These are phyloP conservation scores for Chrysemys picta DNA, from an alignment of 2,113 vertebrate genomes.

Conservation along the genomic window DNA sequence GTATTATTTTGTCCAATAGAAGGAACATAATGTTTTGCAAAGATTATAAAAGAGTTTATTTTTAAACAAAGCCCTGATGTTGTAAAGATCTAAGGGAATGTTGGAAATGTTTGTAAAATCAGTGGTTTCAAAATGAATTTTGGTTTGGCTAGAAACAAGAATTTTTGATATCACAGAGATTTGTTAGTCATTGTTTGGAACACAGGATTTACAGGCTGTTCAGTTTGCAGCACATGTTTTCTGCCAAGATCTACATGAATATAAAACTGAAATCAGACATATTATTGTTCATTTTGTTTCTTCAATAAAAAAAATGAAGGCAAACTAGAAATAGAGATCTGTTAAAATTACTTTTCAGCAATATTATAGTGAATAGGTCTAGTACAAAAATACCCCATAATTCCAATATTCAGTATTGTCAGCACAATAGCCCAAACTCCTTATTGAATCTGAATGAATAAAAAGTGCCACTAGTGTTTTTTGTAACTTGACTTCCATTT, in stretches of 20 bases:
- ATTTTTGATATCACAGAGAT: neutral
- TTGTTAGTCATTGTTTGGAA: neutral
- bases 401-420: neutral
- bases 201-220: slow-evolving; percentile 7
- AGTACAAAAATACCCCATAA: neutral
- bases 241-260: slow-evolving; percentile 3
- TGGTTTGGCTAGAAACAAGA: slow-evolving; percentile 5
- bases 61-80: neutral
- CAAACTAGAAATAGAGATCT: neutral
- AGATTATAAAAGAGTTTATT: neutral
- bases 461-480: neutral
- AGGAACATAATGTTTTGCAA: neutral
- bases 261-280: neutral
- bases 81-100: neutral
- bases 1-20: neutral
- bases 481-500: neutral
- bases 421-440: neutral
- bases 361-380: neutral
- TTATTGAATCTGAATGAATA: neutral
- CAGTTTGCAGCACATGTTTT: slow-evolving; percentile 1
- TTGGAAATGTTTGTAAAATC: neutral
- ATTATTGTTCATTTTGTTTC: neutral
- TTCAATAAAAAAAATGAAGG: neutral
- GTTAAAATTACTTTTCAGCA: neutral
- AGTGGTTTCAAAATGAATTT: slow-evolving; percentile 3